Evolutionary conservation across 1,140 invertebrate species (phyloP).

Genomic region (Brachionus angularis): DNA sequence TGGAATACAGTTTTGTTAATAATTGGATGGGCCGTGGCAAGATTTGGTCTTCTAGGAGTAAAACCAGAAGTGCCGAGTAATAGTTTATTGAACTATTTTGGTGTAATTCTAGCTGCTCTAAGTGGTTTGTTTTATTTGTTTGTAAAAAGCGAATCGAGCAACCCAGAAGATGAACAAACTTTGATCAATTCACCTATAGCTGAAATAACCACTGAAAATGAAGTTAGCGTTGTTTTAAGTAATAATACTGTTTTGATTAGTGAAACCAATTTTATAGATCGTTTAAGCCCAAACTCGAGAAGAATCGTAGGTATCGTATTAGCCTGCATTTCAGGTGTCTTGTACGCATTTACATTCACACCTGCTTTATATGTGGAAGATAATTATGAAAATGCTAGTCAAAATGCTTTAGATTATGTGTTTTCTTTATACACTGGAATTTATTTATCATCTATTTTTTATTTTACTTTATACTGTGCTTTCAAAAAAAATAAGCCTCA

Average conservation of each 20-base stretch:
- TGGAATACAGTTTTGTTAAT: constrained; percentile 49
- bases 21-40: constrained; percentile 57
- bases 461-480: constrained; percentile 56
- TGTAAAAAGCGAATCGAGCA: constrained; percentile 45
- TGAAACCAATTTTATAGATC: constrained; percentile 4
- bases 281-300: background rate
- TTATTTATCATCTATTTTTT: constrained; percentile 53
- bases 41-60: constrained; percentile 55
- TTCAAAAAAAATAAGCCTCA: constrained; percentile 54
- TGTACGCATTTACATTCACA: constrained; percentile 57
- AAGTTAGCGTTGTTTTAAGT: background rate
- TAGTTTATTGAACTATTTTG: constrained; percentile 53
- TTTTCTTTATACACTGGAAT: constrained; percentile 60
- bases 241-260: background rate
- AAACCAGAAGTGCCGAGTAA: constrained; percentile 49
- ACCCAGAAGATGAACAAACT: constrained; percentile 43
- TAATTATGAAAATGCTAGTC: constrained; percentile 46
- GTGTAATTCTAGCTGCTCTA: constrained; percentile 52
- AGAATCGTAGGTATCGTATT: constrained; percentile 43
- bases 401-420: constrained; percentile 57
- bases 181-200: constrained; percentile 38
- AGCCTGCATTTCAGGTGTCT: constrained; percentile 54
- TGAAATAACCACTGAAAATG: constrained; percentile 10
- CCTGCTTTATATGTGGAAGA: constrained; percentile 58
- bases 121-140: constrained; percentile 47